Conservation (phyloP, 2,113 vertebrate species). For the Ivindomyrus marchei region DNA sequence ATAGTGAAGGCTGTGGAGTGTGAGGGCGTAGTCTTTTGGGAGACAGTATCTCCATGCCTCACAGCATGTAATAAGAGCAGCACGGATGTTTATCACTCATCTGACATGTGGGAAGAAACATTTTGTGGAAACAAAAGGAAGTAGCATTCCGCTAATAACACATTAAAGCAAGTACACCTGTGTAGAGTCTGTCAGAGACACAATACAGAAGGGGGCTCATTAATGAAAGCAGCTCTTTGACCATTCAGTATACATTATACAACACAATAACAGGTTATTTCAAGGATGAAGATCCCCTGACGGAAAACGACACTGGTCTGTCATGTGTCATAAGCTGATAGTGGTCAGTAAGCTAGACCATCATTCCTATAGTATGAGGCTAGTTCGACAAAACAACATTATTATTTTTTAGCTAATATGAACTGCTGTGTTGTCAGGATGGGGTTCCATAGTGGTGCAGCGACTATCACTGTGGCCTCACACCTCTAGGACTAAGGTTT, state of each 20-base stretch:
- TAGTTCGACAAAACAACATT: background rate
- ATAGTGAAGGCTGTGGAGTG: background rate
- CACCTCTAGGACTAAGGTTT: background rate
- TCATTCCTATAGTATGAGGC: background rate
- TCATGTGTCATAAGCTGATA: background rate
- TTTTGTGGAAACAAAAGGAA: background rate
- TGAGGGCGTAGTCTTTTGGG: background rate
- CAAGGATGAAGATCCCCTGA: background rate
- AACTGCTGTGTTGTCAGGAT: background rate
- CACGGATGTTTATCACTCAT: background rate
- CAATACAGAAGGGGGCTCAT: background rate
- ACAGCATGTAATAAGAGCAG: background rate
- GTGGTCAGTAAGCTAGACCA: background rate
- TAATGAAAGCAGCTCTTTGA: background rate
- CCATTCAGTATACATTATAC: background rate
- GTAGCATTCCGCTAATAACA: background rate
- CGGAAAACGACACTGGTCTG: background rate
- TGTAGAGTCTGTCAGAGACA: background rate
- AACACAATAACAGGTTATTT: background rate
- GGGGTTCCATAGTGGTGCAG: background rate
- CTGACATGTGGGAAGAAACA: background rate
- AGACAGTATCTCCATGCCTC: background rate
- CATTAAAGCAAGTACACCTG: slow-evolving; percentile 10
- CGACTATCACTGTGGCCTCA: background rate
- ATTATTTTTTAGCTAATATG: background rate